Base-by-base conservation (phyloP, 2,797 vertebrate genomes). In the Moxostoma hubbsi region DNA sequence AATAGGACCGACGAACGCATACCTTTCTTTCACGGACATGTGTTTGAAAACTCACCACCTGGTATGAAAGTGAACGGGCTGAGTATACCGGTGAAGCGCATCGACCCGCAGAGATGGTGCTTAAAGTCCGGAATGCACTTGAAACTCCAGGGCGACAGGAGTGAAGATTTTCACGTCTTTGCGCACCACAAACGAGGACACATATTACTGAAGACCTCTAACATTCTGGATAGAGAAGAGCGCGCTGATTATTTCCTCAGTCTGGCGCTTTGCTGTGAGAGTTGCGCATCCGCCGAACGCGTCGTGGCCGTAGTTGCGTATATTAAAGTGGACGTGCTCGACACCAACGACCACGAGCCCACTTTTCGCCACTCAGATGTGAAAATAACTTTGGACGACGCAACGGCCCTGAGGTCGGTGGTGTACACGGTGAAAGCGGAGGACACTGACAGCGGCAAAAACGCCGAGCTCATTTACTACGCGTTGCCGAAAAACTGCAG, bases 291-390 rank as follows among this genome's bases (percentile, higher is more conserved):
- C 12, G 88, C 61, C 43, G 87, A 88, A 71, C 80, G 88, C 61
- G 80, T 83, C 4, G 83, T 89, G 13, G 83, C 86, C 82, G 75
- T 90, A 87, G 89, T 94, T 81, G 95, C 94, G 58, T 87, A 91
- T 9, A 83, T 96, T 64, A 92, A 91, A 75, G 92, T 96, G 82
- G 93, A 94, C 81, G 95, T 97, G 18, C 86, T 96, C 87, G 96
- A 96, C 90, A 94, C 93, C 58, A 96, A 97, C 89, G 96, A 96
- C 91, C 94, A 96, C 90, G 90, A 93, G 71, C 95, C 96, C 49
- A 89, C 89, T 43, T 96, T 95, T 83, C 82, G 81, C 9, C 81
- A 85, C 24, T 65, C 74, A 1, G 84, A 87, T 9, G 89, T 94
- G 75, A 92, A 83, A 61, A 90, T 96, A 70, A 92, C 85, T 74